Conservation (phyloP, 1,140 invertebrate species). For the Drosophila nebulosa region DNA sequence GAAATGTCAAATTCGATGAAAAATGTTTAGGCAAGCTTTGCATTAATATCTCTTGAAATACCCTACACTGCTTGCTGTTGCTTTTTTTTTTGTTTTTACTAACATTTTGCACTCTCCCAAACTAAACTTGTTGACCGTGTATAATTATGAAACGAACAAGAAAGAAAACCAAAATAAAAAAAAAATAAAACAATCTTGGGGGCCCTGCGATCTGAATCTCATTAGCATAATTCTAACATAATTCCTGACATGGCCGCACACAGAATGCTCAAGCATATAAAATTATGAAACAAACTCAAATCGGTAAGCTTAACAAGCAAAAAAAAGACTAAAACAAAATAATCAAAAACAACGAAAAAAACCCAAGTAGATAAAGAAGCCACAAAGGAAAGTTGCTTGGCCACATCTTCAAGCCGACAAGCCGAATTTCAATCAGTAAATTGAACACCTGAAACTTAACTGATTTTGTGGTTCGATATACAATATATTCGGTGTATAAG, state of each 20-base stretch:
- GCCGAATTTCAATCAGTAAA: slow-evolving; percentile 77
- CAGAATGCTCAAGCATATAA: slow-evolving; percentile 22
- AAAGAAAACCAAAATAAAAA: neutral
- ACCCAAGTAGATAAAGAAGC: slow-evolving; percentile 12
- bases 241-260: slow-evolving; percentile 64
- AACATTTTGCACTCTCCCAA: neutral
- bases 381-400: slow-evolving; percentile 62
- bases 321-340: neutral
- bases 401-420: slow-evolving; percentile 62
- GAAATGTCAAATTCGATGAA: too few relatives aligned
- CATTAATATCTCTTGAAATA: too few relatives aligned
- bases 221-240: slow-evolving; percentile 76
- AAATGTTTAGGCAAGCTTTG: too few relatives aligned
- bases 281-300: slow-evolving; percentile 69
- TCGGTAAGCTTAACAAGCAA: slow-evolving; percentile 20
- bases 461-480: slow-evolving; percentile 66
- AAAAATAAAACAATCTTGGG: slow-evolving; percentile 55
- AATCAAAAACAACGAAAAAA: slow-evolving; percentile 21
- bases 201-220: slow-evolving; percentile 41
- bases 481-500: slow-evolving; percentile 23
- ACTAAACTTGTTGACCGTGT: slow-evolving; percentile 1
- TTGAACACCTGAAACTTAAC: slow-evolving; percentile 77
- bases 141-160: neutral
- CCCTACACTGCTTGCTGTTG: too few relatives aligned
- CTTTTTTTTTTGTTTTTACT: too few relatives aligned